Conservation (phyloP, 2,888 invertebrate species). For the Drosophila melanosoma region DNA sequence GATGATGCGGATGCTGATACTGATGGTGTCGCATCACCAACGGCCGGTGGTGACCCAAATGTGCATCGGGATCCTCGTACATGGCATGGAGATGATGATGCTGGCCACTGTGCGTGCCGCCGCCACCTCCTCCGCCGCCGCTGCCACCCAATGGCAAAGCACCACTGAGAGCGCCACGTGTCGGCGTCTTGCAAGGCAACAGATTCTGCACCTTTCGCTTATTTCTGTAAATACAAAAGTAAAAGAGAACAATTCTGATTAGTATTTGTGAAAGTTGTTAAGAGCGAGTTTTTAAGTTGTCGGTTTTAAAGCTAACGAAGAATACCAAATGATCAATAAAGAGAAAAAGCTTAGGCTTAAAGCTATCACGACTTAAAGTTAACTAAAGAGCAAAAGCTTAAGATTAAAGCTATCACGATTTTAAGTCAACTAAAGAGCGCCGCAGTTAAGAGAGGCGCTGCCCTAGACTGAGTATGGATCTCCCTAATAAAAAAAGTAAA, state of each 20-base stretch:
- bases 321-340: too few relatives aligned
- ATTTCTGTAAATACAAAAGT: conserved; percentile 87
- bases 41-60: conserved; percentile 86
- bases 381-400: not conserved
- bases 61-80: conserved; percentile 92
- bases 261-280: conserved; percentile 9
- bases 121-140: conserved; percentile 82
- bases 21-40: conserved; percentile 86
- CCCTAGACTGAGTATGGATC: not conserved
- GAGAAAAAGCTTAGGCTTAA: not conserved
- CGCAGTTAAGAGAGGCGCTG: not conserved
- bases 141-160: conserved; percentile 81
- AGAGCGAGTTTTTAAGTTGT: not conserved
- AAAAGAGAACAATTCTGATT: conserved; percentile 16
- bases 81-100: conserved; percentile 71
- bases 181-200: conserved; percentile 92
- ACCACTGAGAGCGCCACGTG: conserved; percentile 84
- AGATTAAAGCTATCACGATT: not conserved
- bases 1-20: conserved; percentile 68
- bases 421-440: not conserved
- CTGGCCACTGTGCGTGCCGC: conserved; percentile 86
- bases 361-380: not conserved
- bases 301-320: too few relatives aligned
- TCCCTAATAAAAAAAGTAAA: not conserved
- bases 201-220: conserved; percentile 94